phyloP scores from a whole-genome alignment of 2,888 invertebrate genomes.

The Timema podura region DNA sequence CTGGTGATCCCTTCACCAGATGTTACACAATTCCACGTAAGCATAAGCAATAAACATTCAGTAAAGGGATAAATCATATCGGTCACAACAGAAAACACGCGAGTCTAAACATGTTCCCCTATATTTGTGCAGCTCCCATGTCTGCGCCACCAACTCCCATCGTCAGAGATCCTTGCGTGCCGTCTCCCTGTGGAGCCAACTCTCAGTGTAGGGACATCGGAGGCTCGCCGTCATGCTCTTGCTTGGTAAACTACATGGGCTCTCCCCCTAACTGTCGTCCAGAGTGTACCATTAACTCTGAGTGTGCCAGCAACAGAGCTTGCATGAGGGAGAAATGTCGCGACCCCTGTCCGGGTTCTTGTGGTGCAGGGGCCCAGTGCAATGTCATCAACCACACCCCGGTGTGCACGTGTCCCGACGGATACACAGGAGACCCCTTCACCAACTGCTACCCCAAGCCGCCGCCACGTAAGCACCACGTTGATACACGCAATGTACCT shows the following conservation, averaged over 20 bases:
- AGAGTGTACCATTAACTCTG: conserved; percentile 69
- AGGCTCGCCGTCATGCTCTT: conserved; percentile 41
- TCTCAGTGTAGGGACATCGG: conserved; percentile 45
- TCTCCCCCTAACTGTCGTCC: conserved; percentile 59
- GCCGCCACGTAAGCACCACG: conserved; percentile 48
- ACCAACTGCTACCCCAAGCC: conserved; percentile 60
- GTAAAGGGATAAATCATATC: no score
- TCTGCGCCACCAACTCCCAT: conserved; percentile 32
- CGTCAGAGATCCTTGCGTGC: conserved; percentile 53
- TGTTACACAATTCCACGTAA: conserved; percentile 53
- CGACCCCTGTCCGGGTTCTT: conserved; percentile 73
- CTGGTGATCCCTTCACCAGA: conserved; percentile 72
- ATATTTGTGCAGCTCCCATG: conserved; percentile 41
- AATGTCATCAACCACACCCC: conserved; percentile 72
- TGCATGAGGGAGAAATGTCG: conserved; percentile 69
- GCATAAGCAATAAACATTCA: no score
- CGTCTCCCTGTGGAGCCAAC: conserved; percentile 51
- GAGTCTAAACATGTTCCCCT: not conserved
- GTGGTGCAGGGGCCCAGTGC: conserved; percentile 68
- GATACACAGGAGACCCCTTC: conserved; percentile 75
- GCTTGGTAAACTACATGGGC: conserved; percentile 41
- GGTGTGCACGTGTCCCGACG: conserved; percentile 66
- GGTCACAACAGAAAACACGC: no score
- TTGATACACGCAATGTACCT: no score
- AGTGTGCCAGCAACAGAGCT: conserved; percentile 66